Base-by-base conservation (phyloP, 2,797 vertebrate genomes). In the Schizopygopsis malacanthus region DNA sequence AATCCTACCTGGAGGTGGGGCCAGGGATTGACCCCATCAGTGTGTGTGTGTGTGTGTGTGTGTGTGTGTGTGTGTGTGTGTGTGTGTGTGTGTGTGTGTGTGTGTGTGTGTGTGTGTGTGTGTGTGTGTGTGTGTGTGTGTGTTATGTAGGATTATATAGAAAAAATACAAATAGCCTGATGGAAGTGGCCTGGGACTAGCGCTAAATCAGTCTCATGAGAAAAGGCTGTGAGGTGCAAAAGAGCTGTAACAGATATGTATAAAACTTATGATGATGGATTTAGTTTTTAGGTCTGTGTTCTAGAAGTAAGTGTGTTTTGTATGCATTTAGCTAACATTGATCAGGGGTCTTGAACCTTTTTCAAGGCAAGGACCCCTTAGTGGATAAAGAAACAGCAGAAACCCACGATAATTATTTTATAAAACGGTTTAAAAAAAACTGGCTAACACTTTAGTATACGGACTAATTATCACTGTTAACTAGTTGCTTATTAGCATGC, bases 1-100 rank as follows among this genome's bases (percentile, higher is more conserved):
- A 90, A 89, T 89, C 87, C 77, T 50, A 81, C 54, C 79, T 88
- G 78, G 84, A 80, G 81, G 79, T 56, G 79, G 81, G 37, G 20
- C 56, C 15, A 65, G 43, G 41, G 65, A 79, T 81, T 65, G 82
- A 78, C 83, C 67, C 52, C 39, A 22, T 43, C 67, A 20, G 28
- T 28, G 28, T 28, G 28, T 28, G 2, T 28, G 28, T 28, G 28
- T 28, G 28, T 28, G 28, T 28, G 28, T 28, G 28, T 28, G 28
- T 28, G 28, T 33, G 28, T 33, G 28, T 33, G 28, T 33, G 28
- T 33, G 28, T 33, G 28, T 33, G 28, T 33, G 28, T 33, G 28
- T 33, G 28, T 33, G 28, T 33, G 28, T 33, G 28, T 33, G 28
- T 33, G 28, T 33, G 28, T 33, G 28, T 33, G 28, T 33, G 28